These are phyloP conservation scores for Enteromius afrohamiltoni DNA, from an alignment of 2,797 vertebrate genomes.

Conservation along the genomic window DNA sequence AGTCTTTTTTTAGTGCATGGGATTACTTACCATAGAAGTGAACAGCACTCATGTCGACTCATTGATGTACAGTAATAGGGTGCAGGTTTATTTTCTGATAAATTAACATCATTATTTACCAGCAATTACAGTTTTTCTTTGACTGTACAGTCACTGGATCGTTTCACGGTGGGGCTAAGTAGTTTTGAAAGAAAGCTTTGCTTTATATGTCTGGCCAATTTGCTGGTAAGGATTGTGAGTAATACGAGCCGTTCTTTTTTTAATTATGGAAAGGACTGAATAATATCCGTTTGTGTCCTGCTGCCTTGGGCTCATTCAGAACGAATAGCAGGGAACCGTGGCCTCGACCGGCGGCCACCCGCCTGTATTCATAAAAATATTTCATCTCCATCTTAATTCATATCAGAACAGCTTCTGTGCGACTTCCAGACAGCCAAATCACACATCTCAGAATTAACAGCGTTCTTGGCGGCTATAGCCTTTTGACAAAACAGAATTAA, in stretches of 20 bases:
- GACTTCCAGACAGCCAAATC: constrained; percentile 37
- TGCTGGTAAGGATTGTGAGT: constrained; percentile 27
- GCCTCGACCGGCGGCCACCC: constrained; percentile 18
- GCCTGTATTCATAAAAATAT: constrained; percentile 45
- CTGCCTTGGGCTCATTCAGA: constrained; percentile 43
- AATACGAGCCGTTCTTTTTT: constrained; percentile 39
- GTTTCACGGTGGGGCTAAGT: constrained; percentile 34
- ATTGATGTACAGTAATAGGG: constrained; percentile 15
- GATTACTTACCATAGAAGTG: constrained; percentile 25
- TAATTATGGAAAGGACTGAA: constrained; percentile 47
- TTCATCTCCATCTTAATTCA: constrained; percentile 47
- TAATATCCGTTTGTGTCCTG: constrained; percentile 42
- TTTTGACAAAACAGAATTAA: constrained; percentile 46
- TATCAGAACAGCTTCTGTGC: constrained; percentile 27
- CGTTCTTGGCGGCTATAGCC: constrained; percentile 7
- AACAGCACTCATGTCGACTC: constrained; percentile 25
- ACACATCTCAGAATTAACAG: constrained; percentile 28
- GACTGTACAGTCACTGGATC: constrained; percentile 12
- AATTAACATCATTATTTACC: constrained; percentile 37
- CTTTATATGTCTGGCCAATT: constrained; percentile 42
- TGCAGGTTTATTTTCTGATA: constrained; percentile 35
- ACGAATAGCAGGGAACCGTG: constrained; percentile 43
- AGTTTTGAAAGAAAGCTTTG: constrained; percentile 38
- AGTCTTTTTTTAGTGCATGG: neutral
- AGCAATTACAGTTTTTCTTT: constrained; percentile 43